Percentiles rank a stretch among this genome's conserved stretches.
Evolutionary conservation across 2,797 vertebrate species (phyloP).

Genomic region (Myotis daubentonii): DNA sequence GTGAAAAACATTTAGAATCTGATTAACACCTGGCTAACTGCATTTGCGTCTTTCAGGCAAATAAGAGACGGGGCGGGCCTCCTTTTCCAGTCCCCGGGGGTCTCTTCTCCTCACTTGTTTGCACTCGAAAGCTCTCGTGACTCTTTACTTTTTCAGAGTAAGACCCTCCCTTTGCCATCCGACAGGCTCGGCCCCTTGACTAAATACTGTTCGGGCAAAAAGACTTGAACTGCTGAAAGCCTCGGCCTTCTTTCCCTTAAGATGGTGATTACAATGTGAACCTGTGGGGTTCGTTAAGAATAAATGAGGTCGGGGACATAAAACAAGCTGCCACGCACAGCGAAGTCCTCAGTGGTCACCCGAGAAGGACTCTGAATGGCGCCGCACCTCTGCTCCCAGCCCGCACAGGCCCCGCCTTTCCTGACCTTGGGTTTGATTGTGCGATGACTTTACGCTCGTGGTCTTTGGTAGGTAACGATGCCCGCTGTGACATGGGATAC

Average conservation of each 20-base stretch:
- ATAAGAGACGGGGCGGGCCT: not conserved
- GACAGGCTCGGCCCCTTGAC: not conserved
- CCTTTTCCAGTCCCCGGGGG: not conserved
- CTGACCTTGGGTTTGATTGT: too few species aligned
- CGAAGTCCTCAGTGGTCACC: rapidly evolving
- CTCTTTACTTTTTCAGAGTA: not conserved
- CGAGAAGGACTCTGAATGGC: not conserved
- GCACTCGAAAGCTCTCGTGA: not conserved
- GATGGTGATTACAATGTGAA: not conserved
- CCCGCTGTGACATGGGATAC: too few species aligned
- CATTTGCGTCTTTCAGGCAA: not conserved
- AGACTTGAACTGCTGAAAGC: not conserved
- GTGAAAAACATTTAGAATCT: slow-evolving; percentile 49
- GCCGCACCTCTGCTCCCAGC: not conserved
- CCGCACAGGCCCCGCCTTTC: rapidly evolving
- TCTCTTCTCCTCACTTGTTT: not conserved
- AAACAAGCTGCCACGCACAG: not conserved
- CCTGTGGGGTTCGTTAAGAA: not conserved
- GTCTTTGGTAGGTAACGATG: too few species aligned
- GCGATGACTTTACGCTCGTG: rapidly evolving
- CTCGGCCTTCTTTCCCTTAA: not conserved
- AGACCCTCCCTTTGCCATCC: not conserved
- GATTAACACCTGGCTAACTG: not conserved
- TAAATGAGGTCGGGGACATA: not conserved
- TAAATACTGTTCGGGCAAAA: not conserved